phyloP scores from a whole-genome alignment of 2,888 invertebrate genomes.

The Morpho helenor region DNA sequence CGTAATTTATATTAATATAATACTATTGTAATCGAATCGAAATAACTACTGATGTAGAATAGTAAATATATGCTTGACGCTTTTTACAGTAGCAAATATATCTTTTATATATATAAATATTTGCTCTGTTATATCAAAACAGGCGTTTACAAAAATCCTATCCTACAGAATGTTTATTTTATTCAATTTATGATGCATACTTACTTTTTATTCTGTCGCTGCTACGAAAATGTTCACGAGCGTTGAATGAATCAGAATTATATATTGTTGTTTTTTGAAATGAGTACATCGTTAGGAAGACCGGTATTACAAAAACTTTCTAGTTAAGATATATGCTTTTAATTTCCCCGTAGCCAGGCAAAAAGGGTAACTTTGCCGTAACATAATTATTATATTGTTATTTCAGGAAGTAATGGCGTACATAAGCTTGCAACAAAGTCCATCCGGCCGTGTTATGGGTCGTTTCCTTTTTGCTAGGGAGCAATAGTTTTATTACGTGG shows the following conservation, averaged over 20 bases:
- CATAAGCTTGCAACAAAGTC: slow-evolving; percentile 38
- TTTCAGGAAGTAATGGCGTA: slow-evolving; percentile 20
- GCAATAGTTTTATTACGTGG: too few relatives aligned
- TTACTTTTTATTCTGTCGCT: too few relatives aligned
- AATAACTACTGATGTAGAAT: too few relatives aligned
- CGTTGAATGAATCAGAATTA: too few relatives aligned
- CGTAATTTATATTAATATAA: too few relatives aligned
- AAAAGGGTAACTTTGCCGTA: background rate
- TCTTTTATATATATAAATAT: background rate
- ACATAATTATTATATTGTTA: slow-evolving; percentile 23
- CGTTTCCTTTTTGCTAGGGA: slow-evolving; percentile 34
- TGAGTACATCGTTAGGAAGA: too few relatives aligned
- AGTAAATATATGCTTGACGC: too few relatives aligned
- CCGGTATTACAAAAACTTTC: too few relatives aligned
- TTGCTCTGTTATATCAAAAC: background rate
- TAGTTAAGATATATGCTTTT: background rate
- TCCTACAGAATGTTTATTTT: background rate
- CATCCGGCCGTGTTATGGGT: slow-evolving; percentile 47
- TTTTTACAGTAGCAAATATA: background rate
- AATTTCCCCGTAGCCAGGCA: background rate
- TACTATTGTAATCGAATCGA: too few relatives aligned
- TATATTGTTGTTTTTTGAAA: too few relatives aligned
- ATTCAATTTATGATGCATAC: background rate
- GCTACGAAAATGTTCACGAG: too few relatives aligned
- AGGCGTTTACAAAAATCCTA: background rate